These are phyloP conservation scores for Nomada fabriciana DNA, from an alignment of 2,888 invertebrate genomes.

Conservation along the genomic window DNA sequence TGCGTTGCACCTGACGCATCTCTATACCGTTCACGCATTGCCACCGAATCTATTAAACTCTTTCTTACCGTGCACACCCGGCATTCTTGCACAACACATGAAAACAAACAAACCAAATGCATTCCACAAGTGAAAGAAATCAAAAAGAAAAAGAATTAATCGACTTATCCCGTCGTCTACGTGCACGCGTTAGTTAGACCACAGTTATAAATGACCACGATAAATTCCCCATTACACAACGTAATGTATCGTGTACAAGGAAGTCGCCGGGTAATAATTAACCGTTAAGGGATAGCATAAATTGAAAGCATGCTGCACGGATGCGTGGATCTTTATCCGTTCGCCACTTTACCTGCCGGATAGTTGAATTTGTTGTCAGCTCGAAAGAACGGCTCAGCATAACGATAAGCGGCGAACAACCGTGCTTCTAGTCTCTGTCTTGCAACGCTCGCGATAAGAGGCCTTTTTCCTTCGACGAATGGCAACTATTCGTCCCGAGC, in stretches of 20 bases:
- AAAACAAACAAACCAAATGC: too few relatives aligned
- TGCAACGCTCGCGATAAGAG: slow-evolving; percentile 15
- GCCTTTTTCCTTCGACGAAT: slow-evolving; percentile 11
- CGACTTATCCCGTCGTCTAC: neutral
- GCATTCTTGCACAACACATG: too few relatives aligned
- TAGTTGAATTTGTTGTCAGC: slow-evolving; percentile 24
- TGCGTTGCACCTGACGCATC: neutral
- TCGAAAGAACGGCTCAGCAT: slow-evolving; percentile 11
- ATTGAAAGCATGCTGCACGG: slow-evolving; percentile 7
- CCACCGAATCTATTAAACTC: too few relatives aligned
- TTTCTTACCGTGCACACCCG: too few relatives aligned
- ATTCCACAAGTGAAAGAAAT: too few relatives aligned
- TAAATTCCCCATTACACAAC: slow-evolving; percentile 37
- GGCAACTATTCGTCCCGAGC: neutral
- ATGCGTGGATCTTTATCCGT: slow-evolving; percentile 24
- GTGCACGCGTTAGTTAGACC: neutral
- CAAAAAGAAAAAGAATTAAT: too few relatives aligned
- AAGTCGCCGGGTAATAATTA: slow-evolving; percentile 45
- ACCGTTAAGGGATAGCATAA: slow-evolving; percentile 37
- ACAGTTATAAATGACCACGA: slow-evolving; percentile 22
- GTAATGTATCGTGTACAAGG: slow-evolving; percentile 30
- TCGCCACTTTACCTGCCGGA: slow-evolving; percentile 12
- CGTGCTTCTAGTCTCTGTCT: neutral
- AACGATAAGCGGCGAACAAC: slow-evolving; percentile 23
- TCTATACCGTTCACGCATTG: too few relatives aligned